Evolutionary conservation across 2,113 vertebrate genomes (phyloP), one percentile per base, ranked within the genome.

Genomic region (Sarotherodon lohbergeri): DNA sequence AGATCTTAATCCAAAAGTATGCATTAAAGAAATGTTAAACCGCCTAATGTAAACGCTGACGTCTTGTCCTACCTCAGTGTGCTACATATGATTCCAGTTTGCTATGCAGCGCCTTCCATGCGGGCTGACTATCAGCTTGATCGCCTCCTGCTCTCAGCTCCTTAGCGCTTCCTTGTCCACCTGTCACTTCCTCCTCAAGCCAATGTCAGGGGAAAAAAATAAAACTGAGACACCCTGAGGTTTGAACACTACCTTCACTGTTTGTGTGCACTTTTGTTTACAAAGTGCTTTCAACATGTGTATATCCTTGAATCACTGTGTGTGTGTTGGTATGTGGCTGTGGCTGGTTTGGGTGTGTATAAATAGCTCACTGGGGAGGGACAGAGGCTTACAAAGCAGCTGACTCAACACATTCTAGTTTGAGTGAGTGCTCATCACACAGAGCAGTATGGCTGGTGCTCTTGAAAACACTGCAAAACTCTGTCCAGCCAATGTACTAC

Each of bases 351-450:
- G 88, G 85, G 91, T 91, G 91, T 89, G 92, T 95, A 95, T 92
- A 95, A 95, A 95, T 94, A 95, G 94, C 86, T 83, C 63, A 82
- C 6, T 84, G 76, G 91, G 94, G 90, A 92, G 83, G 91, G 93
- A 93, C 85, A 87, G 89, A 89, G 91, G 86, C 76, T 88, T 73
- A 85, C 83, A 86, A 79, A 83, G 86, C 87, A 90, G 95, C 95
- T 96, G 95, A 96, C 91, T 92, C 91, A 80, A 91, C 95, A 96
- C 94, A 96, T 96, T 96, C 93, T 94, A 83, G 93, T 94, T 92
- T 92, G 92, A 88, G 84, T 95, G 93, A 93, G 92, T 86, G 90
- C 89, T 92, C 92, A 91, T 94, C 87, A 88, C 86, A 66, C 46
- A 59, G 27, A 71, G 82, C 36, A 46, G 55, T 46, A n/a, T 29